Conservation (phyloP, 2,797 vertebrate genomes). For the Valencia hispanica region DNA sequence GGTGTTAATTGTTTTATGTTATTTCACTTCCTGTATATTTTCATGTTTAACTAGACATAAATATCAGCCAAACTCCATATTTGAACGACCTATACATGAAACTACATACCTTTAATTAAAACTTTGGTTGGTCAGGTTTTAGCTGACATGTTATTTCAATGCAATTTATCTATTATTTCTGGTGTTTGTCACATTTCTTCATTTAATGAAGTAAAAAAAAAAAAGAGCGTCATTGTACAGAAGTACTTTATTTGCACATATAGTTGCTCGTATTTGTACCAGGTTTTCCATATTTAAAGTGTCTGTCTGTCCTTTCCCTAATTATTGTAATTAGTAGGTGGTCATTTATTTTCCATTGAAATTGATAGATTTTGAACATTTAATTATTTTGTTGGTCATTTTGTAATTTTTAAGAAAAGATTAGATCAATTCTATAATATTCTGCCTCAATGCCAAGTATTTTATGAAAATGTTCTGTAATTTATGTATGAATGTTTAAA, state of each 20-base stretch:
- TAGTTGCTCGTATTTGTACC: not conserved
- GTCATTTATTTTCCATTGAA: constrained; percentile 3
- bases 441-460: constrained; percentile 32
- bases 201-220: constrained; percentile 2
- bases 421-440: constrained; percentile 9
- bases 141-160: not conserved
- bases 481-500: not conserved
- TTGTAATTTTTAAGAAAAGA: not conserved
- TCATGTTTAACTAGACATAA: constrained; percentile 1
- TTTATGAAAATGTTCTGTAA: constrained; percentile 19
- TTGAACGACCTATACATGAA: not conserved
- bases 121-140: not conserved
- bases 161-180: not conserved
- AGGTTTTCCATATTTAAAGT: not conserved
- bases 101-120: constrained; percentile 6
- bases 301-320: constrained; percentile 6
- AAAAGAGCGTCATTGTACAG: not conserved
- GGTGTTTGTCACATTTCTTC: constrained; percentile 2
- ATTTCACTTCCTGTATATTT: constrained; percentile 5
- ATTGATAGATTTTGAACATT: not conserved
- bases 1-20: constrained; percentile 12
- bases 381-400: not conserved
- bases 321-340: constrained; percentile 3
- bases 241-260: constrained; percentile 3
- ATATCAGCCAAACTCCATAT: not conserved